Evolutionary conservation across 2,113 vertebrate genomes (phyloP).

Genomic region (Phyllopteryx taeniolatus): DNA sequence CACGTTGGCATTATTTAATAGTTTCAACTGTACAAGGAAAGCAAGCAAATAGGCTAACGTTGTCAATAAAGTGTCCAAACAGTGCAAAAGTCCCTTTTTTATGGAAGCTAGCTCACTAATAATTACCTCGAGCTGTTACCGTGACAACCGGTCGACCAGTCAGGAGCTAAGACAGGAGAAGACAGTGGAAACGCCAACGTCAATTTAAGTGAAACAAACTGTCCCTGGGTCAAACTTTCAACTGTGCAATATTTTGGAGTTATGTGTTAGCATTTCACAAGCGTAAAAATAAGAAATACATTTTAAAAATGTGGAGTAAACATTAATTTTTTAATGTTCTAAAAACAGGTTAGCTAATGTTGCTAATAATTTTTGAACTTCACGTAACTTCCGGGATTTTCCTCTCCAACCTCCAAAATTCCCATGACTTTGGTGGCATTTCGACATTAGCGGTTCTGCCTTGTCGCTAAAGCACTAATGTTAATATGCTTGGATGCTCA

Average conservation of each 20-base stretch:
- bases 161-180: neutral
- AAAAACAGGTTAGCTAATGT: neutral
- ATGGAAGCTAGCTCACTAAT: neutral
- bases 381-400: neutral
- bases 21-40: constrained; percentile 5
- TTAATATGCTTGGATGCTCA: neutral
- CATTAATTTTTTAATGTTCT: neutral
- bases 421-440: neutral
- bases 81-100: constrained; percentile 4
- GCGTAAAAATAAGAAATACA: too few species aligned
- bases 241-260: neutral
- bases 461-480: neutral
- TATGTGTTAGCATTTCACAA: neutral
- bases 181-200: neutral
- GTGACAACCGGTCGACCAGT: neutral
- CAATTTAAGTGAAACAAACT: neutral
- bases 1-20: constrained; percentile 2
- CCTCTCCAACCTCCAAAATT: neutral
- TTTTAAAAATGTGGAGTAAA: neutral
- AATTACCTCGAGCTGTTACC: neutral
- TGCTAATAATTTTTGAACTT: neutral
- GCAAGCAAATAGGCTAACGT: neutral
- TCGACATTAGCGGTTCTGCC: neutral
- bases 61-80: neutral
- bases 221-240: neutral